phyloP scores from a whole-genome alignment of 1,140 invertebrate genomes.

The Drosophila elegans region DNA sequence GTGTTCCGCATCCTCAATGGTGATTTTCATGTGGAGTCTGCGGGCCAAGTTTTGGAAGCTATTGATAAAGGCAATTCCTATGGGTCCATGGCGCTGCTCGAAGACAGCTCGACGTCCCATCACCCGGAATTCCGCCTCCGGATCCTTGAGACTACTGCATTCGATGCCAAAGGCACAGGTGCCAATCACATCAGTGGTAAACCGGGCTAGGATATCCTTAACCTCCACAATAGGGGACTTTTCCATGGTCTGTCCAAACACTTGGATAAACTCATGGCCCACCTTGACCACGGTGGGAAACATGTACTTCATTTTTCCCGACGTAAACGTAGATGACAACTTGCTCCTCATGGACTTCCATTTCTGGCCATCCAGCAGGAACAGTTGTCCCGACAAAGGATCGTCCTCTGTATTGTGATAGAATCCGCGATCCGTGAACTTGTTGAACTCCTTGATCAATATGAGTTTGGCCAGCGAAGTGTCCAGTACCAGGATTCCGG shows the following conservation, averaged over 20 bases:
- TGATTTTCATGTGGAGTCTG: slow-evolving; percentile 69
- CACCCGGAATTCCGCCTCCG: slow-evolving; percentile 86
- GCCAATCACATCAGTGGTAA: slow-evolving; percentile 86
- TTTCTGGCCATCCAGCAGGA: slow-evolving; percentile 84
- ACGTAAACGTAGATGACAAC: slow-evolving; percentile 87
- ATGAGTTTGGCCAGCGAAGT: slow-evolving; percentile 87
- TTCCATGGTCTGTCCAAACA: slow-evolving; percentile 39
- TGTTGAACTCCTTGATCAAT: slow-evolving; percentile 87
- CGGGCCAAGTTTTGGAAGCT: slow-evolving; percentile 61
- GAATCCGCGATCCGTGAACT: slow-evolving; percentile 86
- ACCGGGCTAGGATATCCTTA: slow-evolving; percentile 71
- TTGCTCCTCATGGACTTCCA: slow-evolving; percentile 86
- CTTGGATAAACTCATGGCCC: slow-evolving; percentile 69
- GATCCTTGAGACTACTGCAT: slow-evolving; percentile 86
- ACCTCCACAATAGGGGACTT: slow-evolving; percentile 59
- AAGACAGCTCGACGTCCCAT: slow-evolving; percentile 70
- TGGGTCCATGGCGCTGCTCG: slow-evolving; percentile 32
- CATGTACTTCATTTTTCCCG: slow-evolving; percentile 87
- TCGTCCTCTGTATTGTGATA: slow-evolving; percentile 85
- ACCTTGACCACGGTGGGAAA: slow-evolving; percentile 81
- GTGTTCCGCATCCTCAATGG: slow-evolving; percentile 84
- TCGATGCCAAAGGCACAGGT: slow-evolving; percentile 89
- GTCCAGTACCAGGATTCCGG: slow-evolving; percentile 85
- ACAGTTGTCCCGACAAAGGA: slow-evolving; percentile 85
- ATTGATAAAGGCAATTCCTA: slow-evolving; percentile 34